Evolutionary conservation across 30 jellyfish, hydroid and myxozoan species (phyloP).

Genomic region (Mastigias papua): DNA sequence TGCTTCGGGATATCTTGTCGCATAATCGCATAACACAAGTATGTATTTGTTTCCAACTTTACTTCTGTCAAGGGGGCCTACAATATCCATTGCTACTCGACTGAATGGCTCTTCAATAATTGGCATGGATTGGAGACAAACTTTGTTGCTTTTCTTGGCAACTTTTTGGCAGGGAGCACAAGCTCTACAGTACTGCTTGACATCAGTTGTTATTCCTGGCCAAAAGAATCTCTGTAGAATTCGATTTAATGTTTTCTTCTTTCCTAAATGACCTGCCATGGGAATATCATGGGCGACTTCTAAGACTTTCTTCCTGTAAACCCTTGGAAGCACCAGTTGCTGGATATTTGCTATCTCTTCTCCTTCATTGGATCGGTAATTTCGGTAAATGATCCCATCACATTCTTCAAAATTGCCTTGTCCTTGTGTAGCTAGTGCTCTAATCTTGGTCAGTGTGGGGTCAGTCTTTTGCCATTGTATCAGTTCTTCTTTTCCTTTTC

Average conservation of each 20-base stretch:
- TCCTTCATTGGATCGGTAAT: not conserved
- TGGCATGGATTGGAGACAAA: slow-evolving; percentile 7
- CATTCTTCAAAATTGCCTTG: not conserved
- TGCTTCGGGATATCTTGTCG: slow-evolving; percentile 59
- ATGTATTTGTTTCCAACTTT: not conserved
- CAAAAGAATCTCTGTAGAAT: slow-evolving; percentile 7
- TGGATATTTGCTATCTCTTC: not conserved
- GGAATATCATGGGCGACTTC: slow-evolving; percentile 30
- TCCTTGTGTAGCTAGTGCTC: not conserved
- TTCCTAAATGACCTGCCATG: slow-evolving; percentile 42
- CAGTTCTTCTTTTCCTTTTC: not conserved
- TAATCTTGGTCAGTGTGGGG: not conserved
- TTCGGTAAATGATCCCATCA: not conserved
- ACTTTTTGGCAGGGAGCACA: slow-evolving; percentile 30
- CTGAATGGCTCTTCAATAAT: slow-evolving; percentile 23
- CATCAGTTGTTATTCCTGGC: slow-evolving; percentile 45
- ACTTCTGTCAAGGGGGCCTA: slow-evolving; percentile 24
- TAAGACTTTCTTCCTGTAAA: slow-evolving; percentile 1
- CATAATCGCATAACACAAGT: not conserved
- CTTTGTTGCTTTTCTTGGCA: slow-evolving; percentile 1
- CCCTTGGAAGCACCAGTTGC: slow-evolving; percentile 21
- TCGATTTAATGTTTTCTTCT: slow-evolving; percentile 28
- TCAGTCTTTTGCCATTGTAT: not conserved
- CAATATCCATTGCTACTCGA: slow-evolving; percentile 35
- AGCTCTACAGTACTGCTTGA: slow-evolving; percentile 1